Base-by-base conservation (phyloP, 2,113 vertebrate genomes). In the Notothenia rossii region DNA sequence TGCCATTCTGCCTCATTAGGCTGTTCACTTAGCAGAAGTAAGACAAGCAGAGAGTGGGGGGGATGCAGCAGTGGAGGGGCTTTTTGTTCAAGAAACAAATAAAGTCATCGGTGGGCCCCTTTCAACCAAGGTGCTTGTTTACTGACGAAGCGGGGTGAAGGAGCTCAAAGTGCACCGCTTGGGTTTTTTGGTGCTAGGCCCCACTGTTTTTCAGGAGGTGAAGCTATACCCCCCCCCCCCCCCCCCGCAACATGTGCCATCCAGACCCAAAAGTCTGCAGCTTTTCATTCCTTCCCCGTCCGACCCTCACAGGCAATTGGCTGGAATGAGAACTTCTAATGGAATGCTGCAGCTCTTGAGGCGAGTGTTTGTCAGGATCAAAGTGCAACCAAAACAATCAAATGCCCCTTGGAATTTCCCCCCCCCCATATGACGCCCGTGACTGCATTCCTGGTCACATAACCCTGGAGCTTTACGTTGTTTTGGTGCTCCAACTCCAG, bases 1-100 rank as follows among this genome's bases (percentile, higher is more conserved):
- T 86, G 86, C 68, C 79, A 88, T 89, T 88, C 86, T 86, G 91
- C 90, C 92, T 91, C 90, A 87, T 92, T 89, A 92, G 85, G 82
- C 79, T 76, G 82, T 82, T 88, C 86, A 86, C 85, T 91, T 85
- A 84, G 79, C 82, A 88, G 77, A 84, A 91, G 88, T 79, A 90
- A 91, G 90, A 87, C 84, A 68, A 75, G 79, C 58, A 55, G 79
- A 72, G 69, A 48, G 2, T n/a, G 45, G 51, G 17, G 60, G 79
- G 11, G 71, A 40, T 36, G 53, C 68, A 49, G 64, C 43, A 12
- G 68, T 60, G 75, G 79, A 43, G 67, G 70, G 50, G 73, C 59
- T 84, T 74, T n/a, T 56, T 58, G 2, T 86, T 76, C 73, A 75
- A 87, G 83, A 64, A 85, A 81, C 76, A 72, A 87, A 85, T 77